A percentile compares a stretch with the other conserved stretches of the same genome.
Conservation (phyloP, 2,113 vertebrate genomes). For the Prinia subflava region DNA sequence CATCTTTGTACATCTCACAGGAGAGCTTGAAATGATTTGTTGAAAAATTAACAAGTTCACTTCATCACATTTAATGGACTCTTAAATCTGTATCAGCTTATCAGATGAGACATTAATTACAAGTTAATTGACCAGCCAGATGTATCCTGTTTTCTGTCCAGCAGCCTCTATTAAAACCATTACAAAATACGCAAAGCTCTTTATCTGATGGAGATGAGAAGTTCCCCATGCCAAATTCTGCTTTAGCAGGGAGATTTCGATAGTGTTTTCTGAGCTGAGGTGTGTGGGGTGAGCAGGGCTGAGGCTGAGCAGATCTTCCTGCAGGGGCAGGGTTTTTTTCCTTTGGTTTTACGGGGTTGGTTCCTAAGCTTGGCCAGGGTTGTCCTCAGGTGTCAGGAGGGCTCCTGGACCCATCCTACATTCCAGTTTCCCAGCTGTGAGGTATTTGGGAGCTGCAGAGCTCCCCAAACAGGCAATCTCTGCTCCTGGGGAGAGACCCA, state of each 20-base stretch:
- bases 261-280: background rate
- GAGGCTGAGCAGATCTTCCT: background rate
- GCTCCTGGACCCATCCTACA: accelerated
- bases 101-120: slow-evolving; percentile 66
- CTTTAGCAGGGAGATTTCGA: background rate
- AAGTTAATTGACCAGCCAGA: slow-evolving; percentile 60
- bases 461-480: background rate
- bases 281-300: background rate
- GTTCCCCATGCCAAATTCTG: background rate
- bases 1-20: background rate
- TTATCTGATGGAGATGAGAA: slow-evolving; percentile 4
- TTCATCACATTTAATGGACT: slow-evolving; percentile 60
- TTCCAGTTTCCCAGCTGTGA: background rate
- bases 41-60: slow-evolving; percentile 46
- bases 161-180: slow-evolving; percentile 14
- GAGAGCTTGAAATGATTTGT: slow-evolving; percentile 26
- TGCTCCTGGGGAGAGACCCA: background rate
- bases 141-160: slow-evolving; percentile 31
- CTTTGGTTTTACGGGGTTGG: background rate
- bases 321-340: background rate
- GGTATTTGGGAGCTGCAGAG: background rate
- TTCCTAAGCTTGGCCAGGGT: background rate
- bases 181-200: slow-evolving; percentile 37
- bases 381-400: background rate
- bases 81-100: slow-evolving; percentile 58